phyloP scores from a whole-genome alignment of 2,797 vertebrate genomes.

The Pangasius krempfi region DNA sequence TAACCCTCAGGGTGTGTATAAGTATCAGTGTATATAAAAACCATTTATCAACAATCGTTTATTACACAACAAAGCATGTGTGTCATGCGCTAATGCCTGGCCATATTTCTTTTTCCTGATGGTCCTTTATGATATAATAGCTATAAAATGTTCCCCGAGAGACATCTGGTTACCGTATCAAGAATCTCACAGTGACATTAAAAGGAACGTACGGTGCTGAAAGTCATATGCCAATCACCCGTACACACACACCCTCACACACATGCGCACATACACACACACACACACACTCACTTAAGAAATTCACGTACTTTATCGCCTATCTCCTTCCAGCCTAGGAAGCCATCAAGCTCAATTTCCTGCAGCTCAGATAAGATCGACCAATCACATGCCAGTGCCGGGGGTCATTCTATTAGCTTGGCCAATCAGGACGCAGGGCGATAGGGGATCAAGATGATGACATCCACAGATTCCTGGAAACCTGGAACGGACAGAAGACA shows the following conservation, averaged over 20 bases:
- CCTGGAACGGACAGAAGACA: conserved; percentile 41
- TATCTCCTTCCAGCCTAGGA: conserved; percentile 43
- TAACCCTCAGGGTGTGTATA: not conserved
- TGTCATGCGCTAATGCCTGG: not conserved
- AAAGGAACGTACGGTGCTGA: not conserved
- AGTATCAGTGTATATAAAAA: conserved; percentile 7
- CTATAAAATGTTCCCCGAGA: conserved; percentile 28
- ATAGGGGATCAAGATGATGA: conserved; percentile 21
- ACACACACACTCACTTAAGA: not conserved
- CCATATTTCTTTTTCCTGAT: conserved; percentile 11
- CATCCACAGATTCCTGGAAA: conserved; percentile 29
- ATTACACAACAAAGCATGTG: not conserved
- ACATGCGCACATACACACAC: too few species aligned
- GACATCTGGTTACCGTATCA: conserved; percentile 11
- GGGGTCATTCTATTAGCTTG: not conserved
- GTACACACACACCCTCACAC: not conserved
- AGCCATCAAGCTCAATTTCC: conserved; percentile 52
- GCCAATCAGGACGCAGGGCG: conserved; percentile 18
- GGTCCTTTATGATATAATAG: conserved; percentile 30
- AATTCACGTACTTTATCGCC: not conserved
- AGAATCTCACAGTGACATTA: not conserved
- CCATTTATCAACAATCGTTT: not conserved
- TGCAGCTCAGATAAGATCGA: conserved; percentile 44
- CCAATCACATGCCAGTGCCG: conserved; percentile 6
- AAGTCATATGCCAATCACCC: not conserved